Evolutionary conservation across 2,797 vertebrate genomes (phyloP), one percentile per base, ranked within the genome.

Genomic region (Micromesistius poutassou): DNA sequence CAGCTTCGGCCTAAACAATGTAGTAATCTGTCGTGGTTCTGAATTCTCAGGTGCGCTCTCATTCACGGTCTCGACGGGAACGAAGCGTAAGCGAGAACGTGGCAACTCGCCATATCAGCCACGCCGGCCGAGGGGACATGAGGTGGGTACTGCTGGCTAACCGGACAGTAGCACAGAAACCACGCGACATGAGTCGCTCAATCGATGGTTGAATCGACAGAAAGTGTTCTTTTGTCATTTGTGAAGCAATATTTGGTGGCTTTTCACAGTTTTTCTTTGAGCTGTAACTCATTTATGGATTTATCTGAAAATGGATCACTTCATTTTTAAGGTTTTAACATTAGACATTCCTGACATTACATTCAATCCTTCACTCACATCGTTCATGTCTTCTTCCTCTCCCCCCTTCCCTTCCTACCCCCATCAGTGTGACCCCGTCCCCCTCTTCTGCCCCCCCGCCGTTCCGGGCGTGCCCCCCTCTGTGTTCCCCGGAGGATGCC

Each of bases 401-500:
- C 75, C 30, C 46, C 78, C 46, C 40, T 79, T 42, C 88, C 93
- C 92, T 92, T 92, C 25, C 55, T 68, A 66, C 72, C 80, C 82
- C 79, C 74, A 72, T 77, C 95, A 98, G 97, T 90, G 94, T 95
- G 92, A 97, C 94, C 89, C 95, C 95, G 76, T 96, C 96, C 88
- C 95, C 95, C 87, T 95, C 92, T 79, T 90, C 85, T 9, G 55
- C 8, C 55, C 55, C 55, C 35, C 91, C 87, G 71, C 96, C 95
- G 83, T 91, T 95, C 89, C 96, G 95, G 86, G 90, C 95, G 87
- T 96, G 95, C 90, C 95, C 96, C 92, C 93, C 94, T 75, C 96
- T 97, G 88, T 94, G 83, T 90, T 91, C 95, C 84, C 96, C 97
- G 50, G 96, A 96, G 93, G 97, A 98, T 55, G 95, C 85, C 35